phyloP scores from a whole-genome alignment of 2,113 vertebrate species.

The Serinus canaria region DNA sequence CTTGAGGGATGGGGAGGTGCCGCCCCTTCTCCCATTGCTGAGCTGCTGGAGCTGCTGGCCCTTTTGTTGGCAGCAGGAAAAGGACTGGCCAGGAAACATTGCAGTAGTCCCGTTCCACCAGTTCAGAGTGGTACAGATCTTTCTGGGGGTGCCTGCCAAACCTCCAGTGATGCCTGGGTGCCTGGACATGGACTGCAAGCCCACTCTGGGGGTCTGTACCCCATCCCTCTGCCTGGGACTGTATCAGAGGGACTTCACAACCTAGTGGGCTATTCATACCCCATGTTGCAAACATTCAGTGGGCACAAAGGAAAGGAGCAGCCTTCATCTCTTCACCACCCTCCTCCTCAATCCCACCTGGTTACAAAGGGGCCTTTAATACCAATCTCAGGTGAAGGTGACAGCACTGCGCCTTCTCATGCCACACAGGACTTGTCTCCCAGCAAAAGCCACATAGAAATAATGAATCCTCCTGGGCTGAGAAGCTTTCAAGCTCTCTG shows the following conservation, averaged over 20 bases:
- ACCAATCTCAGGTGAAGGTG: constrained; percentile 1
- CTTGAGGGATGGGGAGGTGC: neutral
- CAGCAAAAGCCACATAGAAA: constrained; percentile 59
- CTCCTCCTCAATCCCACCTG: neutral
- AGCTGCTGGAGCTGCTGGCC: neutral
- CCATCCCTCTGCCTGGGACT: neutral
- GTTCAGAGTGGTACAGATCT: neutral
- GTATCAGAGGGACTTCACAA: neutral
- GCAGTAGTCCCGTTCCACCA: neutral
- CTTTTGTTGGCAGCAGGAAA: neutral
- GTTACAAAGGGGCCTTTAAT: constrained; percentile 38
- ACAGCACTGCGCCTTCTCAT: neutral
- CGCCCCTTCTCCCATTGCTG: neutral
- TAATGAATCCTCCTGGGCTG: constrained; percentile 58
- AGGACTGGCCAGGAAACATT: neutral
- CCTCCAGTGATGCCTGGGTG: neutral
- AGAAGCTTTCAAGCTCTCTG: constrained; percentile 62
- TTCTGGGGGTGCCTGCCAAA: neutral
- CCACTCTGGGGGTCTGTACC: neutral
- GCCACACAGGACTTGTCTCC: constrained; percentile 43
- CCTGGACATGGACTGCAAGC: neutral
- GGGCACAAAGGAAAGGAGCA: neutral
- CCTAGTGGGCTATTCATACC: neutral
- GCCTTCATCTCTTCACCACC: neutral
- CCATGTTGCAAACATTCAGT: neutral